Percentiles rank a stretch among this genome's conserved stretches.
phyloP scores from a whole-genome alignment of 53 echinoderm and acorn worm species.

The Holothuria scabra region DNA sequence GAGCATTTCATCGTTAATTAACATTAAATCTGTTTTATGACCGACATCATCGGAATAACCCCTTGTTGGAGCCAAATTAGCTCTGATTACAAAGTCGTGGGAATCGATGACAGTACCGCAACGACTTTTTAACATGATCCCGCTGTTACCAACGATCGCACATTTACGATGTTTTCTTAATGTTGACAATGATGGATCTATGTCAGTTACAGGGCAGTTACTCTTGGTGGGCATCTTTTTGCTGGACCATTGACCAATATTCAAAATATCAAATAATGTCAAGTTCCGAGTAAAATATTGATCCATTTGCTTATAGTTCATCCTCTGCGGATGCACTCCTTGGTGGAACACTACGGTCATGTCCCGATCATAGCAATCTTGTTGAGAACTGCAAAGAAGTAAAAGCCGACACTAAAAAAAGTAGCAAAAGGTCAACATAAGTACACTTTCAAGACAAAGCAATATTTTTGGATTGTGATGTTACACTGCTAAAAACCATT shows the following conservation, averaged over 20 bases:
- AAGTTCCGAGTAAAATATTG: not conserved
- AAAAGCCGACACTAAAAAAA: too few relatives aligned
- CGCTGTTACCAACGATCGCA: conserved; percentile 4
- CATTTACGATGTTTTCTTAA: not conserved
- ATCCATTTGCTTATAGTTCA: not conserved
- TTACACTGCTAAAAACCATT: too few relatives aligned
- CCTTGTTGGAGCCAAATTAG: not conserved
- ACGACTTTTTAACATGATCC: not conserved
- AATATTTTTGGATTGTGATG: too few relatives aligned
- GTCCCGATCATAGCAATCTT: not conserved
- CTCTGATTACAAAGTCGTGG: conserved; percentile 6
- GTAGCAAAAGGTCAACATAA: too few relatives aligned
- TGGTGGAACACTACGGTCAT: not conserved
- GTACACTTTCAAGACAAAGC: too few relatives aligned
- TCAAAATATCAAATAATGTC: not conserved
- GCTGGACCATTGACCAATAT: not conserved
- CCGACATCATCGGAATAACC: not conserved
- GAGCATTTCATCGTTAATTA: not conserved
- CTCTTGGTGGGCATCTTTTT: not conserved
- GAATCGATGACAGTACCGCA: not conserved
- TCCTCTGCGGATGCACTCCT: not conserved
- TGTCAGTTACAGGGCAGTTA: not conserved
- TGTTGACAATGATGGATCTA: not conserved
- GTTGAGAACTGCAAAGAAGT: not conserved
- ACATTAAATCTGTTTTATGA: conserved; percentile 1